Conservation (phyloP, 2,797 vertebrate genomes). For the Sphenodon punctatus region DNA sequence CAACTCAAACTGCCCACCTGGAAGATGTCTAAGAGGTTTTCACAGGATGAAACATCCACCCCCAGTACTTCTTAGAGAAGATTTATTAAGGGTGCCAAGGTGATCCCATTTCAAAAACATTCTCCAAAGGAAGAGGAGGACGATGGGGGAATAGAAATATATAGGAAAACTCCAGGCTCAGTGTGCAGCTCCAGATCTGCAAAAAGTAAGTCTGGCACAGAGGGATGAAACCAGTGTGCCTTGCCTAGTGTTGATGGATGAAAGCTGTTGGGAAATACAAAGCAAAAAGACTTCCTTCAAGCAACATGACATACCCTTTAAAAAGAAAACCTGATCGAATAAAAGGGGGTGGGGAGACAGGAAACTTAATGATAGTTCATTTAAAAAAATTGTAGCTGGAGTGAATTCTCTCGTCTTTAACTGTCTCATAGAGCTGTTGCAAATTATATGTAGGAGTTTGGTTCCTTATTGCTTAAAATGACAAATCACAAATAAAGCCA, state of each 20-base stretch:
- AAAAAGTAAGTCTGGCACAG: background rate
- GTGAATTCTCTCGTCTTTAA: background rate
- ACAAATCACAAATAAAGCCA: background rate
- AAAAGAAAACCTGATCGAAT: background rate
- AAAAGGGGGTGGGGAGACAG: background rate
- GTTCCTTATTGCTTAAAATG: background rate
- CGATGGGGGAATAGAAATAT: background rate
- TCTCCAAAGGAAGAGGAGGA: background rate
- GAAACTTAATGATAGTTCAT: background rate
- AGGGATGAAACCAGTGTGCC: rapidly evolving
- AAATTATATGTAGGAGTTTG: background rate
- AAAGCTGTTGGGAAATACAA: background rate
- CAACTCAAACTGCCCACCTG: background rate
- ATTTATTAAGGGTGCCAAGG: slow-evolving; percentile 5
- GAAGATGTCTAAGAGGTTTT: slow-evolving; percentile 22
- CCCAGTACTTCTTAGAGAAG: background rate
- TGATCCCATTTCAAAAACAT: slow-evolving; percentile 20
- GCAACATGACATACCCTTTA: background rate
- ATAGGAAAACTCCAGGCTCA: background rate
- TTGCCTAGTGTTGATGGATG: rapidly evolving
- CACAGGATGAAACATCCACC: slow-evolving; percentile 40
- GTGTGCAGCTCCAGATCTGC: too few relatives aligned
- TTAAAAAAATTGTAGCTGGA: background rate
- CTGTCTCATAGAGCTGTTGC: background rate
- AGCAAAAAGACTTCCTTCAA: background rate